Base-by-base conservation (phyloP, 2,888 invertebrate species). In the Chironomus tentans region DNA sequence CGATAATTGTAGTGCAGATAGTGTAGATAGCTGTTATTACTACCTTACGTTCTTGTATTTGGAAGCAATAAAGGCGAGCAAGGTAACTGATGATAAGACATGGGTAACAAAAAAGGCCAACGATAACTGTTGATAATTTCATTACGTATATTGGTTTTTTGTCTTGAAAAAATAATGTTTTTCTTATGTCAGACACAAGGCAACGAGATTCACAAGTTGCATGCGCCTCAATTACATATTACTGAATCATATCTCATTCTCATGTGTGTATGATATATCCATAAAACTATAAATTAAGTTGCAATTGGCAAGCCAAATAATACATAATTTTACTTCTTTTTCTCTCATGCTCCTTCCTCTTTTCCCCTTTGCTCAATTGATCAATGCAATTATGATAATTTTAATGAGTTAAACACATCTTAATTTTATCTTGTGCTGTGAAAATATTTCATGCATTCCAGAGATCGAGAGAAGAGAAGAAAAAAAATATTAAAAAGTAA, bases 331-430 rank as follows among this genome's bases (percentile, higher is more conserved):
- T 56, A 22, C 62, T 18, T 28, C 28, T 28, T 28, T 28, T 28
- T 38, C 10, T 38, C 38, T 38, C 38, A 10, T 38, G 38, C 38
- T 38, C 38, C 38, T 38, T 38, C 38, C 38, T 38, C 38, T 38
- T 38, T 10, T 10, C 10, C 7, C 10, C 38, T 38, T 10, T 38
- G 5, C 47, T 70, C 70, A 12, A 24, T 47, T 47, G 70, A 70
- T 70, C 18, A 70, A 6, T 71, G 72, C 62, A 72, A 72, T 72
- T 72, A 72, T 72, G 72, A 72, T 72, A 72, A 72, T 72, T 72
- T 72, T 72, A 72, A 72, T 72, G 62, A 72, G 72, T 72, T 72
- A 72, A 72, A 72, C 62, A 72, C 72, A 70, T 72, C 72, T 72
- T 62, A 50, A 70, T 18, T 70, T 47, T 21, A 22, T 70, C 38